A percentile compares a stretch with the other conserved stretches of the same genome.
Conservation (phyloP, 2,888 invertebrate genomes). For the Barypeithes pellucidus region DNA sequence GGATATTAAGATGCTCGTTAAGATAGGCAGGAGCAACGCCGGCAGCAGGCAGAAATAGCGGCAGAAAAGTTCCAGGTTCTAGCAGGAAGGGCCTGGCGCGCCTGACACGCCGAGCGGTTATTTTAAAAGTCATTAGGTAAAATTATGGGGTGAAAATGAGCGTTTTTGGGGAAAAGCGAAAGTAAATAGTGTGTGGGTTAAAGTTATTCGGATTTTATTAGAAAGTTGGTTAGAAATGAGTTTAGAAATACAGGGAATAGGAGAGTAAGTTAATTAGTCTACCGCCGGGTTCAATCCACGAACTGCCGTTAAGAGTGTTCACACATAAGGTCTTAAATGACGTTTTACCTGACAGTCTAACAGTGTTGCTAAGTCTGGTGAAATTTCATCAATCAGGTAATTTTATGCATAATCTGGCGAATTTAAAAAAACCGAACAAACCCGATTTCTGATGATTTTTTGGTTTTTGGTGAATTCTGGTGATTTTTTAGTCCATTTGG, state of each 20-base stretch:
- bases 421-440: too few species aligned
- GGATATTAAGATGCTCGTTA: conserved; percentile 56
- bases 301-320: too few species aligned
- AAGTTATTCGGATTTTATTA: neutral
- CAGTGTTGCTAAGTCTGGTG: too few species aligned
- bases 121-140: conserved; percentile 51
- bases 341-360: too few species aligned
- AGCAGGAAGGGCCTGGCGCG: conserved; percentile 45
- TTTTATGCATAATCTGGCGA: too few species aligned
- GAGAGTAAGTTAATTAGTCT: too few species aligned
- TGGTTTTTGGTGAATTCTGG: too few species aligned
- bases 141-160: conserved; percentile 45
- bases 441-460: too few species aligned
- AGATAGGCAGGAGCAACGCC: conserved; percentile 46
- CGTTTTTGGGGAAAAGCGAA: conserved; percentile 21
- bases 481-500: too few species aligned
- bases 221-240: neutral
- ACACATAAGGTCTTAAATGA: too few species aligned
- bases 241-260: neutral
- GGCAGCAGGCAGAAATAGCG: conserved; percentile 37
- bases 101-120: conserved; percentile 42
- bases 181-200: neutral
- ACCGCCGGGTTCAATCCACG: too few species aligned
- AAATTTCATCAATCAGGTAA: too few species aligned
- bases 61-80: conserved; percentile 49